Evolutionary conservation across 2,113 vertebrate genomes (phyloP), one percentile per base, ranked within the genome.

Genomic region (Bettongia penicillata): DNA sequence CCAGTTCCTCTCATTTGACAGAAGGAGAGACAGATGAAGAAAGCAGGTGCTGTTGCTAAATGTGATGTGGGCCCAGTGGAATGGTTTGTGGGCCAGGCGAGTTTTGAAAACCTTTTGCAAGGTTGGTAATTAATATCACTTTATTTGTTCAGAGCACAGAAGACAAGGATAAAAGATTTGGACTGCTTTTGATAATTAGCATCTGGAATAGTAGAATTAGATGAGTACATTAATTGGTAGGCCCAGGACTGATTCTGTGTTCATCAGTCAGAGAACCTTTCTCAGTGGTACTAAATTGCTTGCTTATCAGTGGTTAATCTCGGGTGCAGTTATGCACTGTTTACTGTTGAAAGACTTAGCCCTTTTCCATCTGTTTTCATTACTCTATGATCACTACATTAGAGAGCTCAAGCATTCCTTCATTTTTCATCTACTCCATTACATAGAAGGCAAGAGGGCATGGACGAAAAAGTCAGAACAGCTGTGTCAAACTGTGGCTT

Each of bases 71-170:
- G 43, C 94, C 91, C 51, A 95, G 9, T 9, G 94, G 22, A 95
- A 90, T 10, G 10, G 19, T 31, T 51, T 90, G 31, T 90, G 12
- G 19, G 7, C 68, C 2, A 94, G 8, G 47, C 51, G 93, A n/a
- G 19, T 68, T 96, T 93, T 84, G 68, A 84, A 84, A 84, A 91
- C 22, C 90, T 53, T 94, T 84, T 84, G 19, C 19, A 84, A 84
- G n/a, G 68, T 23, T 94, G 11, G 90, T 53, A 91, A 77, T 51
- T 90, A 89, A 89, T 26, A 49, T 94, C 2, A 25, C 24, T 84
- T 90, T 77, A 43, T 95, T 91, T 24, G 22, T 91, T 53, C 26
- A 47, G 19, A 95, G n/a, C 50, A 23, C 68, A 84, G n/a, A 84
- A 84, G 68, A 84, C n/a, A 43, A 43, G 19, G 6, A 84, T 84